Conservation (phyloP, 2,797 vertebrate genomes). For the Intellagama lesueurii region DNA sequence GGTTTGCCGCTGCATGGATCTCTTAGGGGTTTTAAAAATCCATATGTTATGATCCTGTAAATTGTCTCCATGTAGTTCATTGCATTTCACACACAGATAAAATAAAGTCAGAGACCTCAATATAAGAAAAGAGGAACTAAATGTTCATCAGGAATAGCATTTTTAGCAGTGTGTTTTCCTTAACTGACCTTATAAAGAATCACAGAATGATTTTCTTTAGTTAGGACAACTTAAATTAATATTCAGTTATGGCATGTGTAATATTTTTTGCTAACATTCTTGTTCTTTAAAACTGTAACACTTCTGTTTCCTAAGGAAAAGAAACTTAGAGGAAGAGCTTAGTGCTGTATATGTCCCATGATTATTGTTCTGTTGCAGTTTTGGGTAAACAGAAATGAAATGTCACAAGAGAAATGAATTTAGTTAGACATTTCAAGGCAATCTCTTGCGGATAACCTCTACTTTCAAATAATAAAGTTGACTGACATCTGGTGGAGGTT, state of each 20-base stretch:
- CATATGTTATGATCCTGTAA: neutral
- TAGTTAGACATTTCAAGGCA: constrained; percentile 14
- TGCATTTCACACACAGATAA: neutral
- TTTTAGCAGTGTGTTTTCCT: neutral
- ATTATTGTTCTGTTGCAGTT: neutral
- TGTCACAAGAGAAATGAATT: constrained; percentile 20
- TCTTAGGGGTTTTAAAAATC: neutral
- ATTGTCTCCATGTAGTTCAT: neutral
- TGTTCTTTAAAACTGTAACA: constrained; percentile 28
- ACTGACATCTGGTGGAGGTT: constrained; percentile 33
- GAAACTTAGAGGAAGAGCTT: neutral
- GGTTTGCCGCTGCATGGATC: no score
- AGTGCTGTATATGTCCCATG: neutral
- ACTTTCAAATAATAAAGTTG: constrained; percentile 39
- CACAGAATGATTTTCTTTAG: constrained; percentile 18
- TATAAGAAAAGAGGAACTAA: neutral
- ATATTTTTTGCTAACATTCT: neutral
- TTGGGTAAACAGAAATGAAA: neutral
- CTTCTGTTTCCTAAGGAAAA: neutral
- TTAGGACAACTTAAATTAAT: neutral
- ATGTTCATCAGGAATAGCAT: neutral
- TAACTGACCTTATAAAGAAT: neutral
- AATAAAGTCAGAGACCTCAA: no score
- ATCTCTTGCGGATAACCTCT: neutral
- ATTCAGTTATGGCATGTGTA: neutral